Percentiles rank a stretch among this genome's conserved stretches.
Evolutionary conservation across 1,140 invertebrate genomes (phyloP).

Genomic region (Cheumatopsyche charites): DNA sequence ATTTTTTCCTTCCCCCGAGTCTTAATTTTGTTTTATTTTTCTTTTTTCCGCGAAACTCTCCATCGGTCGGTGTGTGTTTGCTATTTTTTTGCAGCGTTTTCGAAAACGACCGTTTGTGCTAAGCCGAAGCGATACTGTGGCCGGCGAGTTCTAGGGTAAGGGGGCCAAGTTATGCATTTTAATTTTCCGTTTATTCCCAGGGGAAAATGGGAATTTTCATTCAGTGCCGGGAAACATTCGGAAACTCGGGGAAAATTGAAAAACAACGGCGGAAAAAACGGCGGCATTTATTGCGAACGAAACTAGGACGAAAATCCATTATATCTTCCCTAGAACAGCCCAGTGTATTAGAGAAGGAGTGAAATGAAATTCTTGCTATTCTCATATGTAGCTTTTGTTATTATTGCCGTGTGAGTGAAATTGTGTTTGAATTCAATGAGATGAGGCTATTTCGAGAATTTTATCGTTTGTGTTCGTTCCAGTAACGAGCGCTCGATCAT

Average conservation of each 20-base stretch:
- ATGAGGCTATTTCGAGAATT: neutral
- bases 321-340: neutral
- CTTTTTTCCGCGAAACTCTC: neutral
- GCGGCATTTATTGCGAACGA: neutral
- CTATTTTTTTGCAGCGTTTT: constrained; percentile 18
- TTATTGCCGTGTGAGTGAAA: neutral
- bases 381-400: no score
- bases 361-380: no score
- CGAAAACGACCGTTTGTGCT: constrained; percentile 3
- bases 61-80: constrained; percentile 2
- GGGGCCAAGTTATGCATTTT: constrained; percentile 38
- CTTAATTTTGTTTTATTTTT: neutral
- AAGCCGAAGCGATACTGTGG: constrained; percentile 13
- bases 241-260: neutral
- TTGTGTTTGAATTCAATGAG: neutral
- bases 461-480: no score
- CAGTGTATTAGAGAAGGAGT: neutral
- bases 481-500: no score
- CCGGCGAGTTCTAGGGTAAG: neutral
- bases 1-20: neutral
- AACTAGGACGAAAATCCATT: neutral
- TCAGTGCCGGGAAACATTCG: constrained; percentile 16
- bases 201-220: constrained; percentile 35
- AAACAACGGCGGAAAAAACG: no score
- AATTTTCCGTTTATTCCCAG: constrained; percentile 35